Evolutionary conservation across 2,888 invertebrate species (phyloP), one percentile per base, ranked within the genome.

Genomic region (Dasypogon diadema): DNA sequence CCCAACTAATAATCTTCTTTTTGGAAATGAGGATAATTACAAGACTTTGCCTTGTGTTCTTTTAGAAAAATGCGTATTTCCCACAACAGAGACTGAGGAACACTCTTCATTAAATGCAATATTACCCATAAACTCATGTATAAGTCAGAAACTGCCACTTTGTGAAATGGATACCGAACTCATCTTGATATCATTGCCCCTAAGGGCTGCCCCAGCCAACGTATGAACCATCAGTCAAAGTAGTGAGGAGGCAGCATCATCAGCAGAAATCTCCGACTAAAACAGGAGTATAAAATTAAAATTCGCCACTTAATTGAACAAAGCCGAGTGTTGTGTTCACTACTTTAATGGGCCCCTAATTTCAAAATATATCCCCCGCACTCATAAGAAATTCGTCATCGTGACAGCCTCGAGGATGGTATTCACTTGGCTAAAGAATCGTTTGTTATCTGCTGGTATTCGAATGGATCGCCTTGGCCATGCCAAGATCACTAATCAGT

Each of bases 391-490:
- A 72, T 54, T 73, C 75, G 68, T 73, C 77, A 74, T 77, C 77
- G 77, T 76, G 77, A 75, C 77, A 73, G 74, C 77, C 75, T 26
- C 60, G 76, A 77, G 77, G 75, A 77, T 63, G 55, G 48, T 42
- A 68, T 72, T 34, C 58, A 48, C 51, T 30, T 51, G 51, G 12
- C 21, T 6, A 18, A 26, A 24, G 6, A 18, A 16, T 55, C 55
- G 26, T 30, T 34, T 30, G 26, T 26, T 58, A 16, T 58, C 16
- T 58, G 58, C 34, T 56, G 16, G 58, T 30, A 34, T 37, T 21
- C 26, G 37, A 10, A 8, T 14, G 48, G 46, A 26, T 48, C n/a
- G 22, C 24, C 42, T 46, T 48, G 65, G 37, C 22, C 22, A 14
- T 14, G 5, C 48, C 8, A 65, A 65, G 48, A 65, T 46, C 46